These are phyloP conservation scores for Schizaphis graminum DNA, from an alignment of 2,888 invertebrate species.

Conservation along the genomic window DNA sequence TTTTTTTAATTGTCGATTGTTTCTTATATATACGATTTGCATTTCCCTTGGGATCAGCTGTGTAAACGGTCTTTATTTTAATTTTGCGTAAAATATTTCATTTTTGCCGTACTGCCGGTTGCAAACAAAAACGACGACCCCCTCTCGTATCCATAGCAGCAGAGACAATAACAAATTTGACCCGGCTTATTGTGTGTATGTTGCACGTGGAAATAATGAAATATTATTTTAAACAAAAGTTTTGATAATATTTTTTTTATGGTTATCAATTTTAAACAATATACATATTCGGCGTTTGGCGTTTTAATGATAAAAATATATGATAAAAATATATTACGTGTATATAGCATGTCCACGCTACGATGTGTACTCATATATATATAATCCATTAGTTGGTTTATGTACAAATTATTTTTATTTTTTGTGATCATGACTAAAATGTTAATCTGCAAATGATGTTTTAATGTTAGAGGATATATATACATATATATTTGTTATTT, in stretches of 20 bases:
- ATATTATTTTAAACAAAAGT: background rate
- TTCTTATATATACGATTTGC: background rate
- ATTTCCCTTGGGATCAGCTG: constrained; percentile 49
- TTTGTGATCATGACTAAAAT: background rate
- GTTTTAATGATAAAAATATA: too few species aligned
- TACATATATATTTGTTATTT: background rate
- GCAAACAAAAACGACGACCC: constrained; percentile 38
- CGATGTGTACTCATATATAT: background rate
- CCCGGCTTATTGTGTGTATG: background rate
- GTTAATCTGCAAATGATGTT: background rate
- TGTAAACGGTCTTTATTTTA: constrained; percentile 47
- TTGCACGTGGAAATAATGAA: background rate
- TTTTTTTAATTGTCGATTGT: constrained; percentile 53
- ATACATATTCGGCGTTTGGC: background rate
- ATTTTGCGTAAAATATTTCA: constrained; percentile 54
- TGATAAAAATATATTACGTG: background rate
- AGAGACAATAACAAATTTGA: constrained; percentile 56
- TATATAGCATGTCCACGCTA: background rate
- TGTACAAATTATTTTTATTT: background rate
- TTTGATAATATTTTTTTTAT: background rate
- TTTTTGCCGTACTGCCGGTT: constrained; percentile 31
- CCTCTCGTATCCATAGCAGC: constrained; percentile 60
- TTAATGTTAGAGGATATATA: background rate
- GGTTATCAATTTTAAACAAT: background rate
- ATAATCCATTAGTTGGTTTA: background rate